Base-by-base conservation (phyloP, 2,888 invertebrate species). In the Cenopis cana region DNA sequence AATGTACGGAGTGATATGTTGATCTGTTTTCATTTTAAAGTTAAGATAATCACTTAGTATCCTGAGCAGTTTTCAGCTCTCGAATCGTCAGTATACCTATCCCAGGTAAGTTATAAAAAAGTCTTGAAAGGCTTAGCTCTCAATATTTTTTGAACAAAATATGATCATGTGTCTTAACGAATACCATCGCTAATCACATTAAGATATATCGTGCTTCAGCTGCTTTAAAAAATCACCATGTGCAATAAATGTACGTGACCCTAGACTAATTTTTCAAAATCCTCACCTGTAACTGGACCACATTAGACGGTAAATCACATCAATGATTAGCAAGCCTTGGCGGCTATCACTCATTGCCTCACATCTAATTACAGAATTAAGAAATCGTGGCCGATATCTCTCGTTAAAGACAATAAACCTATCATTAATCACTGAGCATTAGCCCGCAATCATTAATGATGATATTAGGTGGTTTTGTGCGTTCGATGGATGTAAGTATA, bases 341-440 rank as follows among this genome's bases (percentile, higher is more conserved):
- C 70, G 68, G 61, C 61, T 24, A 64, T 64, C 64, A 38, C 38
- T 64, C 64, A 71, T 67, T 88, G 84, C 88, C 81, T 86, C 88
- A 85, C 84, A 85, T 86, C 89, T 90, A 90, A 91, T 92, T 88
- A 91, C 85, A 80, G 89, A 89, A 91, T 91, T 90, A 91, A 90
- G 91, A 93, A 91, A 91, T 91, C 89, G 89, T 85, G 87, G 83
- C 82, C 88, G 87, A 87, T 87, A 88, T 85, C 86, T 86, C 85
- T 84, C 78, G 84, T 86, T 83, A 84, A 86, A 90, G 91, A 91
- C 91, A 91, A 92, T 91, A 89, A 89, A 88, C 84, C 84, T 81
- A 84, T 87, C 91, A 92, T 93, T 89, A 93, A 92, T 93, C 92
- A 93, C 81, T 81, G 78, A 85, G 90, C 85, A 91, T 91, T 92